These are phyloP conservation scores for Nyctibius grandis DNA, from an alignment of 2,797 vertebrate genomes.

Conservation along the genomic window DNA sequence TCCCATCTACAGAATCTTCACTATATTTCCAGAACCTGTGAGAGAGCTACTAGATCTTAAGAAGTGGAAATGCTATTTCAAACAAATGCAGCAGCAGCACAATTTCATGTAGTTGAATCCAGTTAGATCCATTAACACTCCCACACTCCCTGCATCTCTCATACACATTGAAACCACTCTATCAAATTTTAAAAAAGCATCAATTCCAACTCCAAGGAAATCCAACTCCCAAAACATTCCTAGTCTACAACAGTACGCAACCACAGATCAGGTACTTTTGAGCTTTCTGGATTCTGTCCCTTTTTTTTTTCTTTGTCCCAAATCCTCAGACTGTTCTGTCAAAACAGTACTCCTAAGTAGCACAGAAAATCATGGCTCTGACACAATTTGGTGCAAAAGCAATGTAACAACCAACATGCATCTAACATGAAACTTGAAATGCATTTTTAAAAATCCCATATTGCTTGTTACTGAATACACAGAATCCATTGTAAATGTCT, in stretches of 20 bases:
- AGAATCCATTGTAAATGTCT: neutral
- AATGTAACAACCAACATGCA: neutral
- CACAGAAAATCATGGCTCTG: neutral
- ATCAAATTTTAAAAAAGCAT: neutral
- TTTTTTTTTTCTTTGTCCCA: neutral
- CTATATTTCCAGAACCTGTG: neutral
- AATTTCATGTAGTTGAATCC: neutral
- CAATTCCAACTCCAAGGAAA: neutral
- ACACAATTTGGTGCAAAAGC: neutral
- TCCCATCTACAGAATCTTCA: neutral
- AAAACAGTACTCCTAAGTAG: neutral
- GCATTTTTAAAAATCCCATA: neutral
- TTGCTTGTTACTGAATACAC: neutral
- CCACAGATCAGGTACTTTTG: neutral
- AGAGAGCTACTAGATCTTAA: neutral
- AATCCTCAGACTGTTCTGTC: neutral
- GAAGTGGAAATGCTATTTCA: neutral
- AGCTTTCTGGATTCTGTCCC: neutral
- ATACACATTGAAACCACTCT: neutral
- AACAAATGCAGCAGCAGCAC: fast-evolving
- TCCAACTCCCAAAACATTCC: neutral
- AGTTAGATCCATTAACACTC: neutral
- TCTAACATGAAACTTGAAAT: neutral
- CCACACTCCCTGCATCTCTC: too few species aligned
- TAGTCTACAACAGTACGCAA: neutral